phyloP scores from a whole-genome alignment of 2,113 vertebrate genomes.

The Megaleporinus macrocephalus region DNA sequence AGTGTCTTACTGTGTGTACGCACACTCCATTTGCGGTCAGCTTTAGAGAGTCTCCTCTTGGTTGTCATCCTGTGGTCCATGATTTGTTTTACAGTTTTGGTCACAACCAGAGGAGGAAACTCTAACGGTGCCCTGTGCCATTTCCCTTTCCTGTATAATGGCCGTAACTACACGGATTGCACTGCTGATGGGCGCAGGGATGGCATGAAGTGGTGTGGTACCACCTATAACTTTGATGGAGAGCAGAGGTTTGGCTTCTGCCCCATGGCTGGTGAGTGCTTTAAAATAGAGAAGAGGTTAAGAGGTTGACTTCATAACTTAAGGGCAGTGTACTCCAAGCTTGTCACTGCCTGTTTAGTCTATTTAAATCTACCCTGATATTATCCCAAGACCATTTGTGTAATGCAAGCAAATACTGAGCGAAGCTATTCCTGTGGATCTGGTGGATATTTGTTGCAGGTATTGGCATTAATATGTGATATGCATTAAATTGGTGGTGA shows the following conservation, averaged over 20 bases:
- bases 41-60: neutral
- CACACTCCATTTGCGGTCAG: neutral
- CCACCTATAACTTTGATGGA: slow-evolving; percentile 87
- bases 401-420: too few species aligned
- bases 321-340: too few species aligned
- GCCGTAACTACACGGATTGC: slow-evolving; percentile 95
- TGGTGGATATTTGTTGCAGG: too few species aligned
- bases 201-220: slow-evolving; percentile 97
- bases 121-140: slow-evolving; percentile 93
- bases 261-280: slow-evolving; percentile 92
- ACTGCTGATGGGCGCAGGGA: slow-evolving; percentile 92
- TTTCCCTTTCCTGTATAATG: slow-evolving; percentile 95
- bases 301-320: neutral
- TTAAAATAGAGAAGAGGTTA: neutral
- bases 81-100: slow-evolving; percentile 79
- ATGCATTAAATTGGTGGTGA: too few species aligned
- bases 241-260: slow-evolving; percentile 96
- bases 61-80: slow-evolving; percentile 58
- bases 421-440: too few species aligned
- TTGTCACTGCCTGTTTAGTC: too few species aligned
- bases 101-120: slow-evolving; percentile 92
- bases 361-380: too few species aligned
- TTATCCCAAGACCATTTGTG: too few species aligned
- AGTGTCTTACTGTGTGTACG: too few species aligned
- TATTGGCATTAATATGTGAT: too few species aligned